phyloP scores from a whole-genome alignment of 2,113 vertebrate species.

The Crotalus viridis region DNA sequence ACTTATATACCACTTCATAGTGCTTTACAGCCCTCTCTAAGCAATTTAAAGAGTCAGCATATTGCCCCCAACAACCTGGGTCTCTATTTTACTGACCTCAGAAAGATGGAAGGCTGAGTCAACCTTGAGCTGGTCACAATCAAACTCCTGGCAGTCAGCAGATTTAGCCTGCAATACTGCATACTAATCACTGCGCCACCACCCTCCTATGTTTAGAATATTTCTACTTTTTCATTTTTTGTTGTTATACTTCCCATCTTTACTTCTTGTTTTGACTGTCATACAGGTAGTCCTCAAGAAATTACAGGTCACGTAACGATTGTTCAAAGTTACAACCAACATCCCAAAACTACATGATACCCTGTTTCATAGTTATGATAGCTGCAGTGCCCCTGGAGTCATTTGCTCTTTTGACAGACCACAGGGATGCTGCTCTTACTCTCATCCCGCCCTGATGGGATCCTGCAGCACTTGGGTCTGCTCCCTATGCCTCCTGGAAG shows the following conservation, averaged over 20 bases:
- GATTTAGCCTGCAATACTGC: not conserved
- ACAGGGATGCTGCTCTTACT: too few species aligned
- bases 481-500: too few species aligned
- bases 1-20: not conserved
- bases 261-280: not conserved
- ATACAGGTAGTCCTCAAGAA: not conserved
- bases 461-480: too few species aligned
- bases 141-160: not conserved
- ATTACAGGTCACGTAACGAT: not conserved
- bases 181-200: not conserved
- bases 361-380: not conserved
- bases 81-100: not conserved
- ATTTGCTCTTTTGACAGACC: not conserved
- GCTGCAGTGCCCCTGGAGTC: not conserved
- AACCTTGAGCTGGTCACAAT: not conserved
- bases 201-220: not conserved
- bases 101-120: not conserved
- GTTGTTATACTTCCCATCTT: not conserved
- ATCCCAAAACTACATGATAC: not conserved
- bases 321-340: not conserved
- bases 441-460: too few species aligned
- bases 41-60: not conserved
- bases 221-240: not conserved
- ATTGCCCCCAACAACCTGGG: not conserved
- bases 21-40: not conserved